Base-by-base conservation (phyloP, 1,140 invertebrate species). In the Pteromalus puparum region DNA sequence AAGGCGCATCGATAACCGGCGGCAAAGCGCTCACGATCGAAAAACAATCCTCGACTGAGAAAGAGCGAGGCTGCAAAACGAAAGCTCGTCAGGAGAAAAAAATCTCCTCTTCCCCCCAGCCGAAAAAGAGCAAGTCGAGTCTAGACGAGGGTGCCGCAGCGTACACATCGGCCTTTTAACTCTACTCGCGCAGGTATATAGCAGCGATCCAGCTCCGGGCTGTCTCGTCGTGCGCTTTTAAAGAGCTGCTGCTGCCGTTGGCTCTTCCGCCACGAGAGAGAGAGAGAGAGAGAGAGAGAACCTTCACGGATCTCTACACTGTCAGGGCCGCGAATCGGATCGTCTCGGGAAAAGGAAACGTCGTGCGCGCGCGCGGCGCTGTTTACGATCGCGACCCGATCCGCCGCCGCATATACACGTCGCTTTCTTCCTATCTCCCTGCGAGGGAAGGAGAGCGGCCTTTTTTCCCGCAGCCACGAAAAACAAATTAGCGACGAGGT, bases 191-290 rank as follows among this genome's bases (percentile, higher is more conserved):
- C 18, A 53, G 48, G 48, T 53, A 53, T 53, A 53, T 21, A 53
- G 18, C 13, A 53, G 12, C 15, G 72, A n/a, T n/a, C 34, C 30
- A 34, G 30, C 30, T 75, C 48, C 48, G 61, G 46, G 30, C 15
- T 74, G 65, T 83, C 85, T 73, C 73, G 80, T 81, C 80, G 74
- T 81, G 46, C 72, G 70, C 28, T 75, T 75, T 75, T 82, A 82
- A 80, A 82, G 70, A 75, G 48, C 72, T 48, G 46, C 46, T 48
- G 67, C 42, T 72, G 80, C 70, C 18, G 18, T 53, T 42, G 61
- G 9, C 65, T 81, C 80, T 74, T 81, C 68, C 79, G 46, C 42
- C 53, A 75, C 53, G 48, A 82, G 68, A 48, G 73, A 15, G 48
- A 75, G 65, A 24, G 46, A 26, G 67, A 26, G 67, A 26, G 67